These are phyloP conservation scores for Falco rusticolus DNA, from an alignment of 2,797 vertebrate species.

Conservation along the genomic window DNA sequence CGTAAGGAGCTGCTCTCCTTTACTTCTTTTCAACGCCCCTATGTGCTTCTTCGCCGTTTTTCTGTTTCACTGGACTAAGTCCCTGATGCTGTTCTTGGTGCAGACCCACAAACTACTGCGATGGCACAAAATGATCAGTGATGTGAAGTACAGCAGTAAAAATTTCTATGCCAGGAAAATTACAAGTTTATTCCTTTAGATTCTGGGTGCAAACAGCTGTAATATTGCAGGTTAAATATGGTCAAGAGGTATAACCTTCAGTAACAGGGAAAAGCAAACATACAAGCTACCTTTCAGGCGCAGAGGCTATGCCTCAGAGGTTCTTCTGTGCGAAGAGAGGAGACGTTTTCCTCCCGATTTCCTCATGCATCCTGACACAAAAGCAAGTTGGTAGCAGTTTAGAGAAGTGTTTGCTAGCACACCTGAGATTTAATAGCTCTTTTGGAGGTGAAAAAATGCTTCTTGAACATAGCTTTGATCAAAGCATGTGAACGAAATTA, in stretches of 20 bases:
- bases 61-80: neutral
- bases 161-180: neutral
- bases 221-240: neutral
- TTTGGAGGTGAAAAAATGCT: neutral
- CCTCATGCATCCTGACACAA: neutral
- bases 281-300: neutral
- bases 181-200: neutral
- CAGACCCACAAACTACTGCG: neutral
- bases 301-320: neutral
- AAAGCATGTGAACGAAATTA: neutral
- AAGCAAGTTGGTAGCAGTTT: neutral
- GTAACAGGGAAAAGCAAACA: neutral
- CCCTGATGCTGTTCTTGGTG: neutral
- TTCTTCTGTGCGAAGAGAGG: neutral
- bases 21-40: neutral
- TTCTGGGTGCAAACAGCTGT: neutral
- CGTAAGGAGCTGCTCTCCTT: neutral
- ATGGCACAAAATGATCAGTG: neutral
- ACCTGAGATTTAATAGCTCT: neutral
- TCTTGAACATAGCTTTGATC: neutral
- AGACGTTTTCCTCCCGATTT: neutral
- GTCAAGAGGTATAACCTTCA: neutral
- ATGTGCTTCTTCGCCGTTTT: neutral
- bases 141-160: neutral
- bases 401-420: neutral